These are phyloP conservation scores for Diarsia rubi DNA, from an alignment of 2,888 invertebrate genomes.

Conservation along the genomic window DNA sequence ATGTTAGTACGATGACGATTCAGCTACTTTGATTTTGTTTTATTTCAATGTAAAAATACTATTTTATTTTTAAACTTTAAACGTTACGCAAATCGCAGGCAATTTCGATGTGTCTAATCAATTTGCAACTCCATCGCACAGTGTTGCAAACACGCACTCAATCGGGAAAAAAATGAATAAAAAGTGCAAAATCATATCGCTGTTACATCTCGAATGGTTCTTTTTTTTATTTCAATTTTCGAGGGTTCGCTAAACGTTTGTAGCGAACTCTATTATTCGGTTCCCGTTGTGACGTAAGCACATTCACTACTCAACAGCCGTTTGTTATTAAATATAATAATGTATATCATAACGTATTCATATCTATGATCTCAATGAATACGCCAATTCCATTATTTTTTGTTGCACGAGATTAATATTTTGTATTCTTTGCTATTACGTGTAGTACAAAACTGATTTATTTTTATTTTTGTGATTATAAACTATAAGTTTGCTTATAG, in stretches of 20 bases:
- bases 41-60: neutral
- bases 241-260: conserved; percentile 90
- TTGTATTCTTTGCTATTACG: conserved; percentile 47
- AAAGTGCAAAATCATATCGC: conserved; percentile 90
- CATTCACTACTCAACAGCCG: conserved; percentile 85
- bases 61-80: conserved; percentile 20
- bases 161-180: conserved; percentile 79
- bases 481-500: neutral
- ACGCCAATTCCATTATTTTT: conserved; percentile 83
- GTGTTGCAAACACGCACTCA: conserved; percentile 85
- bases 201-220: conserved; percentile 89
- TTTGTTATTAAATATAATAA: conserved; percentile 90
- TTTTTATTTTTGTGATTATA: conserved; percentile 6
- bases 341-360: conserved; percentile 89
- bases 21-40: neutral
- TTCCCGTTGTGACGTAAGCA: conserved; percentile 89
- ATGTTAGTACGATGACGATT: neutral
- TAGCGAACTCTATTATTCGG: conserved; percentile 90
- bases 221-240: conserved; percentile 90
- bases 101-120: conserved; percentile 76
- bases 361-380: conserved; percentile 89
- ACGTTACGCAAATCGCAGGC: conserved; percentile 47
- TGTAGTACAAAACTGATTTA: conserved; percentile 22
- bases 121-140: conserved; percentile 80
- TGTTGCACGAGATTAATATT: conserved; percentile 67